Percentiles rank a stretch among this genome's conserved stretches.
phyloP scores from a whole-genome alignment of 1,140 invertebrate species.

The Bicyclus anynana region DNA sequence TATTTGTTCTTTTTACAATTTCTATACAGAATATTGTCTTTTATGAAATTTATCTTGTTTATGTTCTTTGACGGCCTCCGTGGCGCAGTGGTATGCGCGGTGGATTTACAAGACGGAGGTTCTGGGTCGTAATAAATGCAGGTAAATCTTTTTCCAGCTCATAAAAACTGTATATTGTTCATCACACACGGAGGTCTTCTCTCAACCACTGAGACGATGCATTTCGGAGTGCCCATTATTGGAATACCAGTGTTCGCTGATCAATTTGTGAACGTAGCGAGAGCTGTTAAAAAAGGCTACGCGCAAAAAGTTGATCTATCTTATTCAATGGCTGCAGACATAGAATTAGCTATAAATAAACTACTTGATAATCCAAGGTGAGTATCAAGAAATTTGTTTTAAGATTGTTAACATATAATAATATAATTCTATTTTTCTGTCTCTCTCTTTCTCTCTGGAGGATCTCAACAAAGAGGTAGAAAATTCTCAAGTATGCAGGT shows the following conservation, averaged over 20 bases:
- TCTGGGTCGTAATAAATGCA: no score
- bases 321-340: constrained; percentile 21
- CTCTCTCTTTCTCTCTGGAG: no score
- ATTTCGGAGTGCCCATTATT: constrained; percentile 81
- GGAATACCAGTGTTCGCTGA: constrained; percentile 82
- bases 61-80: no score
- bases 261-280: constrained; percentile 74
- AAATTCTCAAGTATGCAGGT: no score
- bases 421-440: no score
- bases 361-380: constrained; percentile 23
- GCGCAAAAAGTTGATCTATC: constrained; percentile 32
- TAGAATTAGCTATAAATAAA: constrained; percentile 35
- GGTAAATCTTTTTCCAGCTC: constrained; percentile 57
- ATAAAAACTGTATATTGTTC: constrained; percentile 80
- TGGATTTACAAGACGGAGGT: no score
- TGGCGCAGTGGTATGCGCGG: no score
- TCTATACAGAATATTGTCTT: no score
- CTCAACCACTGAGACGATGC: constrained; percentile 81
- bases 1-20: no score
- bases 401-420: no score
- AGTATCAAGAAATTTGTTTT: constrained; percentile 4
- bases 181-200: constrained; percentile 84
- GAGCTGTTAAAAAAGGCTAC: constrained; percentile 34
- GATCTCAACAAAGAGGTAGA: no score
- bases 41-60: no score